phyloP scores from a whole-genome alignment of 2,888 invertebrate genomes.

The Acronicta aceris region DNA sequence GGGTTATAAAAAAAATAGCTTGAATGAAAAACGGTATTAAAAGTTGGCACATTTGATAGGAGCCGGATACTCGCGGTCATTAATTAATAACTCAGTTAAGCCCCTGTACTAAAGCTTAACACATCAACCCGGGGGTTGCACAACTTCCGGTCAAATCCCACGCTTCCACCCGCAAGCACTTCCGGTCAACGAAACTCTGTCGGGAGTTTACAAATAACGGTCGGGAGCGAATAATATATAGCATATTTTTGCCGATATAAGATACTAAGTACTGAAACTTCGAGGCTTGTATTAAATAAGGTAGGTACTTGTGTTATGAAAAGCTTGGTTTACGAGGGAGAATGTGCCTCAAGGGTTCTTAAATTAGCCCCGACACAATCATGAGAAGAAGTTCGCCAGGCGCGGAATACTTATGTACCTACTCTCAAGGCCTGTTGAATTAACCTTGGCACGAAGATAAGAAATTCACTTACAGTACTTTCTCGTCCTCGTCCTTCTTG shows the following conservation, averaged over 20 bases:
- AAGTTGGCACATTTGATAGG: conserved; percentile 66
- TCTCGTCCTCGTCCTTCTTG: conserved; percentile 33
- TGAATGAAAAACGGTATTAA: conserved; percentile 55
- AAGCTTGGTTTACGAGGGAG: conserved; percentile 47
- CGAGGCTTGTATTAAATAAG: conserved; percentile 43
- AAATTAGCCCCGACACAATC: conserved; percentile 62
- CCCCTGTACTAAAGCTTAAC: conserved; percentile 81
- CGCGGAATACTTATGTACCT: conserved; percentile 52
- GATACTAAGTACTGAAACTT: conserved; percentile 13
- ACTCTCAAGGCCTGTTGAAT: conserved; percentile 53
- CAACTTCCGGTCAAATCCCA: conserved; percentile 86
- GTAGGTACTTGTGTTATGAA: conserved; percentile 42
- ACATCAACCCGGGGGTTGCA: conserved; percentile 78
- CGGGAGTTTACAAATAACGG: conserved; percentile 67
- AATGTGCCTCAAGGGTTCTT: conserved; percentile 56
- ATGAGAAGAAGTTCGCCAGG: conserved; percentile 58
- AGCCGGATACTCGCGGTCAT: conserved; percentile 78
- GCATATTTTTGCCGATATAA: conserved; percentile 48
- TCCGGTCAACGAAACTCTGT: conserved; percentile 82
- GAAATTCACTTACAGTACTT: conserved; percentile 57
- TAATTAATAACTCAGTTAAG: conserved; percentile 86
- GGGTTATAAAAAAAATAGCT: conserved; percentile 50
- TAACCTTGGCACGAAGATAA: conserved; percentile 55
- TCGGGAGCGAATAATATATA: conserved; percentile 37
- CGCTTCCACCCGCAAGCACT: conserved; percentile 78